These are phyloP conservation scores for Aporophyla nigra DNA, from an alignment of 2,888 invertebrate genomes.

Conservation along the genomic window DNA sequence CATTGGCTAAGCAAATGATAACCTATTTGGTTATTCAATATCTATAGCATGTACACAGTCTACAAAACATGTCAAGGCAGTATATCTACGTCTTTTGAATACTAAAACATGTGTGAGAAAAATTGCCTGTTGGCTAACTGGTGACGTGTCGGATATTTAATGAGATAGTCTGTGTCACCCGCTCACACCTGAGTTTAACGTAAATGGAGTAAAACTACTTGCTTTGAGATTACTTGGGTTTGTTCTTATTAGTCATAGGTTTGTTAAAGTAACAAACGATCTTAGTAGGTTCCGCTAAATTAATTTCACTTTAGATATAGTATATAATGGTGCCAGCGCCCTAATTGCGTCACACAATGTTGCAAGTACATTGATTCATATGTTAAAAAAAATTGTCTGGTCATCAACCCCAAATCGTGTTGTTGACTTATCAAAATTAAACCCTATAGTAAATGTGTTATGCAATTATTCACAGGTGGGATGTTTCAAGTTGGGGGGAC, in stretches of 20 bases:
- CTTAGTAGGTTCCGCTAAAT: neutral
- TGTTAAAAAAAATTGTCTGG: too few relatives aligned
- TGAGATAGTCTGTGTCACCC: constrained; percentile 22
- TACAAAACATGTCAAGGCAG: constrained; percentile 85
- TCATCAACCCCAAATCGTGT: too few relatives aligned
- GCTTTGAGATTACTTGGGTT: neutral
- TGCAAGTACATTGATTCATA: too few relatives aligned
- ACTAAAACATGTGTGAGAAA: constrained; percentile 77
- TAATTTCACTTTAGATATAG: neutral
- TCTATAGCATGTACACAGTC: constrained; percentile 48
- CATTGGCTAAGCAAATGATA: constrained; percentile 43
- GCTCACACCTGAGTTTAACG: constrained; percentile 27
- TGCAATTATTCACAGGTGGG: neutral
- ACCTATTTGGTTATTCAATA: constrained; percentile 72
- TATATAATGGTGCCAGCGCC: too few relatives aligned
- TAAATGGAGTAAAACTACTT: constrained; percentile 25
- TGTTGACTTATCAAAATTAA: too few relatives aligned
- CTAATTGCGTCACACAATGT: too few relatives aligned
- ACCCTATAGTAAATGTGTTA: too few relatives aligned
- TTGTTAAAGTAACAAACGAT: neutral
- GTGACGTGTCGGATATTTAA: constrained; percentile 38
- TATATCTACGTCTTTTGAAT: constrained; percentile 75
- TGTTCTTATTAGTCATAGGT: constrained; percentile 11
- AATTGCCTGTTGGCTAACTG: constrained; percentile 74
- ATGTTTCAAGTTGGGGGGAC: neutral